A percentile compares a stretch with the other conserved stretches of the same genome.
Evolutionary conservation across 35 echinoderm and acorn worm species (phyloP).

Genomic region (Apostichopus parvimensis): DNA sequence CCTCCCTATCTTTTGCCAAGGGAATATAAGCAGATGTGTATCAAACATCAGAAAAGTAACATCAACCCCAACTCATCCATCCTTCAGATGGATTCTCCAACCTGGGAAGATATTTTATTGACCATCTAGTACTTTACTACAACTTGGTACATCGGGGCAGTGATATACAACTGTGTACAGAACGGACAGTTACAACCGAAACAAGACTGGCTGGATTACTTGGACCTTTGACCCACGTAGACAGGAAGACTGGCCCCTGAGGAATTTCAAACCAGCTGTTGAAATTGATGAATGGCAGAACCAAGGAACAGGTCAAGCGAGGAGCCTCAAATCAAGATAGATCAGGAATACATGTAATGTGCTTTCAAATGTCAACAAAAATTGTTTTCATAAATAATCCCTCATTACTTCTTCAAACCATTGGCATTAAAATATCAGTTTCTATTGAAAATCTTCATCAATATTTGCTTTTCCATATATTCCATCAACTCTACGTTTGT

Average conservation of each 20-base stretch:
- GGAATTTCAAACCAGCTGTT: neutral
- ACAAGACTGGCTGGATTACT: neutral
- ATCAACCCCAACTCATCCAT: too few species aligned
- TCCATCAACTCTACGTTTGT: too few species aligned
- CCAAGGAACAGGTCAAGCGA: neutral
- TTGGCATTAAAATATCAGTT: neutral
- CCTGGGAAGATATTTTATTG: neutral
- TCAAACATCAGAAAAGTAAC: too few species aligned
- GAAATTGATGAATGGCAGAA: neutral
- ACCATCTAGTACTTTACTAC: neutral
- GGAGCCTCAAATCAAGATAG: neutral
- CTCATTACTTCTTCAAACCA: neutral
- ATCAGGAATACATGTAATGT: neutral
- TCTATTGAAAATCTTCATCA: too few species aligned
- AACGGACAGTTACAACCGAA: neutral
- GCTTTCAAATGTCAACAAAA: too few species aligned
- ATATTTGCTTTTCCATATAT: too few species aligned
- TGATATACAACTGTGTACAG: slow-evolving; percentile 13
- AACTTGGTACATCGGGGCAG: neutral
- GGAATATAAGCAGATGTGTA: too few species aligned
- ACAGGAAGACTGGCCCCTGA: slow-evolving; percentile 11
- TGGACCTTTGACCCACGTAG: neutral
- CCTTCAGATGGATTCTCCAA: too few species aligned
- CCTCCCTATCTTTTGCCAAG: too few species aligned
- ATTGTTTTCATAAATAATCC: neutral